These are phyloP conservation scores for Nomia melanderi DNA, from an alignment of 1,140 invertebrate species.

Conservation along the genomic window DNA sequence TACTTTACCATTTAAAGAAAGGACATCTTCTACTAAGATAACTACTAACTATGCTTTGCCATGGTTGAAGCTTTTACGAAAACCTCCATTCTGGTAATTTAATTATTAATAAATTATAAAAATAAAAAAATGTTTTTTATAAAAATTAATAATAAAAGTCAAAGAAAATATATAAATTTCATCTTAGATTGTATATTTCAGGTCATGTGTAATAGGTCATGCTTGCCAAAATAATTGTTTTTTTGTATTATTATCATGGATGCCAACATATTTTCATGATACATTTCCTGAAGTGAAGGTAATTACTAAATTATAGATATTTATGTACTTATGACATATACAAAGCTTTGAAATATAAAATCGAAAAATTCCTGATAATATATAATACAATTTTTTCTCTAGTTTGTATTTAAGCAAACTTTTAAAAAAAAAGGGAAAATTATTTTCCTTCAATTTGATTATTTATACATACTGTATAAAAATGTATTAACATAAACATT, in stretches of 20 bases:
- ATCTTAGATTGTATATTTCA: constrained; percentile 73
- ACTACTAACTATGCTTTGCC: constrained; percentile 77
- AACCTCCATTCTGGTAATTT: constrained; percentile 83
- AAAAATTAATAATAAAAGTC: constrained; percentile 11
- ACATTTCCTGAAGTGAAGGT: constrained; percentile 85
- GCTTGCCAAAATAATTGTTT: constrained; percentile 90
- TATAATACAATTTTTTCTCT: too few relatives aligned
- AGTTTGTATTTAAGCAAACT: too few relatives aligned
- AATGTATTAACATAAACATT: background rate
- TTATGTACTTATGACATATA: too few relatives aligned
- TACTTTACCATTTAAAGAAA: constrained; percentile 73
- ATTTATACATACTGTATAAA: too few relatives aligned
- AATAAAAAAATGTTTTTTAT: constrained; percentile 3
- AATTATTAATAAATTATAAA: constrained; percentile 10
- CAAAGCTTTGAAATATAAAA: too few relatives aligned
- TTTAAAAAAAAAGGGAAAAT: too few relatives aligned
- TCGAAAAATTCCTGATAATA: too few relatives aligned
- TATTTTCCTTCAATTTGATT: too few relatives aligned
- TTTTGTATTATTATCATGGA: constrained; percentile 88
- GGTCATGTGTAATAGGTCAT: constrained; percentile 87
- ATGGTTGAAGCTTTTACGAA: constrained; percentile 82
- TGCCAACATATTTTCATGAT: constrained; percentile 90
- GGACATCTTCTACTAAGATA: constrained; percentile 63
- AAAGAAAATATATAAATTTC: constrained; percentile 2
- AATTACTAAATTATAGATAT: constrained; percentile 21